Percentiles rank a stretch among this genome's conserved stretches.
Evolutionary conservation across 2,113 vertebrate species (phyloP).

Genomic region (Todiramphus saurophagus): DNA sequence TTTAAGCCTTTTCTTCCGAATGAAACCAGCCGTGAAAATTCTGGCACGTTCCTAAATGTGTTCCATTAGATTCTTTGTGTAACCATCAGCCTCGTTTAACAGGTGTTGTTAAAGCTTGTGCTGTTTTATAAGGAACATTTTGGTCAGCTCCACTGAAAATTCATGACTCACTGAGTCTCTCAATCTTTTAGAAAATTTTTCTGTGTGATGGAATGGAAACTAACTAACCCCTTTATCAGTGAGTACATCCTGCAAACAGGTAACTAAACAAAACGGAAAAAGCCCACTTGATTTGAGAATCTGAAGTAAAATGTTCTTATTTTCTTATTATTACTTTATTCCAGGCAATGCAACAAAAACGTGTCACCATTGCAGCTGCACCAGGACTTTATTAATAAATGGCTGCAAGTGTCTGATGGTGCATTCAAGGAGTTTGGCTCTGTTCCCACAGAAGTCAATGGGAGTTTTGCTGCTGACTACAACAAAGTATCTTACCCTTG

Average conservation of each 20-base stretch:
- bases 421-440: neutral
- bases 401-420: neutral
- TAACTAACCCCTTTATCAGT: neutral
- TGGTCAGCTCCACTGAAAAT: neutral
- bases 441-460: neutral
- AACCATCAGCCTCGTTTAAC: neutral
- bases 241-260: neutral
- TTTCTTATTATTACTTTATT: conserved; percentile 26
- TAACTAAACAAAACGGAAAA: neutral
- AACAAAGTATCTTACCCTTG: neutral
- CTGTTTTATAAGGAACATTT: neutral
- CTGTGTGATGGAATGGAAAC: neutral
- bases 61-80: neutral
- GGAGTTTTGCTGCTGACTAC: neutral
- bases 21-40: neutral
- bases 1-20: neutral
- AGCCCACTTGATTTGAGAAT: neutral
- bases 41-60: neutral
- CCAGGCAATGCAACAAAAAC: conserved; percentile 24
- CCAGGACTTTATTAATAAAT: neutral
- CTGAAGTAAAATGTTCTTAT: neutral
- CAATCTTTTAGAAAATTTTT: neutral
- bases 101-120: neutral
- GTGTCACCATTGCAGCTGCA: neutral
- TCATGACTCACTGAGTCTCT: neutral